Conservation (phyloP, 2,113 vertebrate species). For the Progne subis region DNA sequence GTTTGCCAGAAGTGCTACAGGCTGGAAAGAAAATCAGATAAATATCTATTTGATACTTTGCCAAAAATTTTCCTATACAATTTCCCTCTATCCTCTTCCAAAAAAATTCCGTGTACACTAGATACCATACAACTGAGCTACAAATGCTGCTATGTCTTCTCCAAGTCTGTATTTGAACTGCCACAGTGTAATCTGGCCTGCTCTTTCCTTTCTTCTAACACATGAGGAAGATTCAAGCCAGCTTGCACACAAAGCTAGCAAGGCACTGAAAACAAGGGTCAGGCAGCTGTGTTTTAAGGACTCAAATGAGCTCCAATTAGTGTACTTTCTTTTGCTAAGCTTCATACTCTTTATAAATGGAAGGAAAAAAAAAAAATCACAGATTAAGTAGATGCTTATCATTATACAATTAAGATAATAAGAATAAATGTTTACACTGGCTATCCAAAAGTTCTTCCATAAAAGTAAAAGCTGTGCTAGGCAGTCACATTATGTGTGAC, state of each 20-base stretch:
- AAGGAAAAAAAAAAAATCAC: not conserved
- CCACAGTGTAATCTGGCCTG: not conserved
- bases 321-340: not conserved
- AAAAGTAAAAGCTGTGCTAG: not conserved
- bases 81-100: slow-evolving; percentile 36
- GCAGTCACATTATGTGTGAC: not conserved
- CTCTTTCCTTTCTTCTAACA: not conserved
- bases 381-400: not conserved
- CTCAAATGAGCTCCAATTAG: not conserved
- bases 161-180: slow-evolving; percentile 23
- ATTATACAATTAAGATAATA: not conserved
- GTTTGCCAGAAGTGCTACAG: slow-evolving; percentile 67
- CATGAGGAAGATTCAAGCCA: not conserved
- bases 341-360: not conserved
- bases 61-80: slow-evolving; percentile 55
- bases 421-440: not conserved
- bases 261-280: slow-evolving; percentile 8
- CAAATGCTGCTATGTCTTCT: slow-evolving; percentile 34
- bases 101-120: slow-evolving; percentile 17
- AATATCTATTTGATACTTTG: slow-evolving; percentile 65
- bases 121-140: slow-evolving; percentile 50
- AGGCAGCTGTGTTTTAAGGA: not conserved
- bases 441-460: not conserved
- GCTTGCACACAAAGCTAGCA: slow-evolving; percentile 13
- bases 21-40: slow-evolving; percentile 68